phyloP scores from a whole-genome alignment of 2,113 vertebrate species.

The Sciurus niger region DNA sequence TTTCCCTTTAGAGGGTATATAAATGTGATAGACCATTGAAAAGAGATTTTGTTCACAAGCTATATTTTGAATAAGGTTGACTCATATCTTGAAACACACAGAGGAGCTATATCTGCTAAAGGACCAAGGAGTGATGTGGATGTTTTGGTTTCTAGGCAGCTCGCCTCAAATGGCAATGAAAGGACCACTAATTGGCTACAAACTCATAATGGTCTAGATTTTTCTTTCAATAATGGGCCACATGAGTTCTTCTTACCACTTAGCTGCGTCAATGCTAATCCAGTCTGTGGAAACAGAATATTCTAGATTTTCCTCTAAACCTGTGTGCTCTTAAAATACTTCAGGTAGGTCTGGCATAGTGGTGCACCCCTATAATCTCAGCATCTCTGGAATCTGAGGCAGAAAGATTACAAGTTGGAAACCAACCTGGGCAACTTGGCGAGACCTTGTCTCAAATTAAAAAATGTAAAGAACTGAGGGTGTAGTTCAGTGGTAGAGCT shows the following conservation, averaged over 20 bases:
- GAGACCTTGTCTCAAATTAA: too few species aligned
- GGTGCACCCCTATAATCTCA: too few species aligned
- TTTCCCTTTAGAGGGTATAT: background rate
- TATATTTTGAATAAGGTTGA: background rate
- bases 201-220: background rate
- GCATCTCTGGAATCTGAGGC: too few species aligned
- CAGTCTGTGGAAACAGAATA: background rate
- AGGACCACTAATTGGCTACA: background rate
- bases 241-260: background rate
- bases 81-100: background rate
- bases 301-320: conserved; percentile 6
- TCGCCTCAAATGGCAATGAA: background rate
- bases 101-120: background rate
- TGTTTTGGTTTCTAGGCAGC: background rate
- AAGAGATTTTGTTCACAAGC: background rate
- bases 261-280: background rate
- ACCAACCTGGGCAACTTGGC: too few species aligned
- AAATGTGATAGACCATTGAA: conserved; percentile 4
- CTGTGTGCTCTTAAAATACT: background rate
- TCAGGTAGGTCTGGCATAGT: background rate
- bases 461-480: too few species aligned
- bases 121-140: background rate
- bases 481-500: too few species aligned
- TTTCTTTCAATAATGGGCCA: background rate
- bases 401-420: too few species aligned